Evolutionary conservation across 53 echinoderm and acorn worm genomes (phyloP), one percentile per base, ranked within the genome.

Genomic region (Patiria pectinifera): DNA sequence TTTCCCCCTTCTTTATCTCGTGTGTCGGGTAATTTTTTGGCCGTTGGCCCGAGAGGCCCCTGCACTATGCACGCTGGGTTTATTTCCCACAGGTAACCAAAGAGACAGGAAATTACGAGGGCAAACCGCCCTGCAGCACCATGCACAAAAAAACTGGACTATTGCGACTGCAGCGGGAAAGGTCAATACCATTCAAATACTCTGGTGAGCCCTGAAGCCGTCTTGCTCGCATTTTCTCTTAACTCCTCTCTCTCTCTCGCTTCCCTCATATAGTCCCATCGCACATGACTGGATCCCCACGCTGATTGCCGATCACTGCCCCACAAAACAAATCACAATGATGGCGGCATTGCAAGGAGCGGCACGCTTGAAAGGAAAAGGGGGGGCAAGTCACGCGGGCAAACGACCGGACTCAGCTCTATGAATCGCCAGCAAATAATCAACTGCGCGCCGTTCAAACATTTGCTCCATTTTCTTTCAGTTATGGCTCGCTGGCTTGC

Each of bases 91-190:
- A 88, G 88, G 88, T 88, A 88, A 78, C 92, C 35, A 83, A 85
- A 76, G 76, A 11, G 62, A 85, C 92, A 78, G 85, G 92, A 92
- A 92, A 92, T 92, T 85, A 92, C 85, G 59, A 72, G 81, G 91
- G 83, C 53, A 66, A 58, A 45, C 60, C 13, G 26, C 74, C 71
- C 91, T 84, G 71, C 49, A 83, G 91, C 79, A 58, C 49, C 86
- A 47, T 48, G 71, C 53, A 48, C 71, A 74, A 4, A 76, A 76
- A 76, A 86, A 86, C 86, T 86, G 86, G 86, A 86, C 86, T 86
- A 86, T 86, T 86, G 86, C 86, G 24, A 86, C 46, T 74, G 46
- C 69, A 49, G 86, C 49, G 62, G 46, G 79, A 86, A 86, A 74
- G 86, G 86, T 86, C 86, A 86, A 86, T 86, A 86, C 86, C 86